Percentiles rank a stretch among this genome's conserved stretches.
These are phyloP conservation scores for Pseudopodoces humilis DNA, from an alignment of 2,113 vertebrate genomes.

Conservation along the genomic window DNA sequence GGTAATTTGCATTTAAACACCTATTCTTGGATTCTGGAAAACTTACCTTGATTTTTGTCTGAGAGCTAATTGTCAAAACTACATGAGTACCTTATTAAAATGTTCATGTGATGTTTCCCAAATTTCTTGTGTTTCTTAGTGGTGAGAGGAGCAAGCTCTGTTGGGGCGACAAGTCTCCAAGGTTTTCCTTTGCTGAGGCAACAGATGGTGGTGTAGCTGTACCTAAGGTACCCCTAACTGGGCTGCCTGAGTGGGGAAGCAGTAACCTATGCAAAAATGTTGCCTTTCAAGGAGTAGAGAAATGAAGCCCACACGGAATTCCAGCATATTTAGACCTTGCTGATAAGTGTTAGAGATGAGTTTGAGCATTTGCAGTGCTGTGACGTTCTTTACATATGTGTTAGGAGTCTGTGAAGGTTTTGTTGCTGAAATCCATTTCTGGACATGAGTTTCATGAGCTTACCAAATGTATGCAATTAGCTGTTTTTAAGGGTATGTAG, in stretches of 20 bases:
- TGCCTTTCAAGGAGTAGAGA: background rate
- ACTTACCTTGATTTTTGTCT: background rate
- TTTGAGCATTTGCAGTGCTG: background rate
- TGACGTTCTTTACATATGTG: background rate
- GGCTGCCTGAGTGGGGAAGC: background rate
- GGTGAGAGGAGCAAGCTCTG: background rate
- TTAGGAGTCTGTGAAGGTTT: background rate
- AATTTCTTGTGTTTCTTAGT: background rate
- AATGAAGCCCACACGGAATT: background rate
- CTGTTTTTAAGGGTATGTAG: background rate
- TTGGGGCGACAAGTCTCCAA: background rate
- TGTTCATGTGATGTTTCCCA: background rate
- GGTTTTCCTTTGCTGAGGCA: background rate
- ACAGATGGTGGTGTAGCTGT: background rate
- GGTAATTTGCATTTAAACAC: slow-evolving; percentile 34
- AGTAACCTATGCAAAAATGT: background rate
- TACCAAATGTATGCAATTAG: background rate
- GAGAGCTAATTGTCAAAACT: background rate
- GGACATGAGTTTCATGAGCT: fast-evolving
- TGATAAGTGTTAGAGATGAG: background rate
- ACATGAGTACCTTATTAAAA: background rate
- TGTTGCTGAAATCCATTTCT: background rate
- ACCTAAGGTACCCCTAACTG: background rate
- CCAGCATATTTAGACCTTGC: background rate
- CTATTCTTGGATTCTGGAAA: background rate